Evolutionary conservation across 2,113 vertebrate species (phyloP), one percentile per base, ranked within the genome.

Genomic region (Fukomys damarensis): DNA sequence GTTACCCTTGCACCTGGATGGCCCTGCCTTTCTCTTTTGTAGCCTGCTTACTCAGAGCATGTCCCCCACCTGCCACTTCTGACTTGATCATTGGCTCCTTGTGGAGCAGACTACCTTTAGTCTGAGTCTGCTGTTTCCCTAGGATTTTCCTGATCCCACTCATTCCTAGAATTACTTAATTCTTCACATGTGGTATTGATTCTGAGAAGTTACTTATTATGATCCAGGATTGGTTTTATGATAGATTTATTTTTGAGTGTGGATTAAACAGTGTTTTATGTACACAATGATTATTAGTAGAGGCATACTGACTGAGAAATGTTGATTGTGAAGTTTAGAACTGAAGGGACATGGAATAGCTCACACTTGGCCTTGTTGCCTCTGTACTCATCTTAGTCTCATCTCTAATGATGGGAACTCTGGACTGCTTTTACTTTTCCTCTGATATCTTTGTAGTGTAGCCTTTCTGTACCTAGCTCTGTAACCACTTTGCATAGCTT

Each of bases 251-350:
- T 74, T n/a, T 79, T 80, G 43, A 61, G 0, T 54, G 43, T 72
- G 46, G n/a, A 32, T 17, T 59, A 86, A 93, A 96, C 16, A 30
- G 20, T 84, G 46, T 89, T 76, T 49, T n/a, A 66, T 79, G 54
- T 89, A 17, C 65, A 43, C 9, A 4, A 41, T 85, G 22, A 94
- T 93, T 84, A 94, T 93, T 84, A 43, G 32, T 85, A 86, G 92
- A 80, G 79, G 35, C 16, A 19, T 74, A 56, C 28, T 11, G 28
- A 85, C 84, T 93, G 38, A 88, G 87, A 90, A 91, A 84, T 66
- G 28, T 79, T 88, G 83, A 70, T 65, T 95, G 56, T 1, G 12
- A 91, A 38, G 63, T 87, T 93, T 58, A 79, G 32, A 88, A 88
- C 56, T 46, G 38, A 10, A 70, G 66, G 66, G 8, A 70, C n/a